Conservation (phyloP, 35 echinoderm and acorn worm species). For the Strongylocentrotus purpuratus region DNA sequence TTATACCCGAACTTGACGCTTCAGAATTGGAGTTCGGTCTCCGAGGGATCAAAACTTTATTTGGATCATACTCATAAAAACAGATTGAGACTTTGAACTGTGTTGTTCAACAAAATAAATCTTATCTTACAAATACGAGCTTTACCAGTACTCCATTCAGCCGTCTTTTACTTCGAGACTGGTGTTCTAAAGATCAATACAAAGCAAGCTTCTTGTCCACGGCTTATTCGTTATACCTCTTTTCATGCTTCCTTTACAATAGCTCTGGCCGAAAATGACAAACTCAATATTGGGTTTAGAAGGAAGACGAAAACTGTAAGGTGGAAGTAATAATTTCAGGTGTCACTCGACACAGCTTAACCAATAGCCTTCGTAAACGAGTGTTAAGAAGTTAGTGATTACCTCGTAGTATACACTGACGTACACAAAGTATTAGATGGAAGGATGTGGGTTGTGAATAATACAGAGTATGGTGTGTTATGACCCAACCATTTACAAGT, state of each 20-base stretch:
- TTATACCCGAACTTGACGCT: not conserved
- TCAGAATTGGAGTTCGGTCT: not conserved
- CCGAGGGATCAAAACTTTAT: not conserved
- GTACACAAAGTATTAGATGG: no score
- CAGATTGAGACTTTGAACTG: conserved; percentile 8
- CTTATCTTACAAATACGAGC: not conserved
- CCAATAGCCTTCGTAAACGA: not conserved
- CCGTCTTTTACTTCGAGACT: not conserved
- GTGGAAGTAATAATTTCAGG: not conserved
- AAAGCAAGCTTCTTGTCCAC: not conserved
- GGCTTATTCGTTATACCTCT: not conserved
- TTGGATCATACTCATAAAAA: conserved; percentile 12
- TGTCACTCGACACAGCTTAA: conserved; percentile 1
- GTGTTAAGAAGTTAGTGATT: not conserved
- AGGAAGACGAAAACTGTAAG: not conserved
- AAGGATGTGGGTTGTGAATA: not conserved
- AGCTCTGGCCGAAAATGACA: not conserved
- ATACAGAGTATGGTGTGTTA: not conserved
- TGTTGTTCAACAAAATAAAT: not conserved
- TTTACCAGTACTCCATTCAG: not conserved
- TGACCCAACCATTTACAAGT: no score
- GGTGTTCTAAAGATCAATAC: not conserved
- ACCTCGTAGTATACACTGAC: not conserved
- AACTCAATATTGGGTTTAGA: not conserved
- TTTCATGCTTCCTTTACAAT: not conserved